A percentile compares a stretch with the other conserved stretches of the same genome.
Evolutionary conservation across 2,797 vertebrate genomes (phyloP).

Genomic region (Rhabdomys pumilio): DNA sequence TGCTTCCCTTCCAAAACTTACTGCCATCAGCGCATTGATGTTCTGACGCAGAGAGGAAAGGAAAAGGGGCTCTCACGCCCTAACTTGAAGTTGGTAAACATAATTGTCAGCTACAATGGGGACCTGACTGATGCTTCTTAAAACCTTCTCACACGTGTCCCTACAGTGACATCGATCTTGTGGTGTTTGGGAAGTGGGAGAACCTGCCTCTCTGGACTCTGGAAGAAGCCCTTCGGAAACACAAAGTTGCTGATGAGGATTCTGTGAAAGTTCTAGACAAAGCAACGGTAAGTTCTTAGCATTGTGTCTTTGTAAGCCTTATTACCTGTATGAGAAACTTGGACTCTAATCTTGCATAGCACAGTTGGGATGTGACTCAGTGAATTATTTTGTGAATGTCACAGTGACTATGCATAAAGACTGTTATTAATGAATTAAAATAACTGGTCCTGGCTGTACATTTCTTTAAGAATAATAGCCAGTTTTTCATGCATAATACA

Average conservation of each 20-base stretch:
- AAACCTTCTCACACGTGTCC: not conserved
- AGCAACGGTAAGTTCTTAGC: constrained; percentile 94
- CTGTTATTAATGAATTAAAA: not conserved
- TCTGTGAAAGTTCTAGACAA: constrained; percentile 99
- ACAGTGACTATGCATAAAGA: not conserved
- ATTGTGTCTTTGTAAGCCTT: not conserved
- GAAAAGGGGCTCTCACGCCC: not conserved
- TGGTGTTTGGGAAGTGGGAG: constrained; percentile 99
- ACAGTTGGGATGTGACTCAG: not conserved
- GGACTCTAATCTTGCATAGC: not conserved
- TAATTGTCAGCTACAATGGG: not conserved
- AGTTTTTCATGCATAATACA: not conserved
- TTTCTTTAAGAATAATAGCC: constrained; percentile 23
- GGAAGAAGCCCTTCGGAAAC: constrained; percentile 97
- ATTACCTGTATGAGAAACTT: not conserved
- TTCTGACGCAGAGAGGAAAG: not conserved
- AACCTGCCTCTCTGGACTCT: constrained; percentile 98
- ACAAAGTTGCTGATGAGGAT: constrained; percentile 96
- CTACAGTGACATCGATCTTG: constrained; percentile 97
- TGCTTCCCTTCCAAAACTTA: not conserved
- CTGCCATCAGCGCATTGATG: not conserved
- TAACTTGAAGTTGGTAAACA: not conserved
- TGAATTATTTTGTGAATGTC: constrained; percentile 7
- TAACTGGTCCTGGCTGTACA: not conserved
- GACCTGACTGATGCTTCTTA: not conserved